Evolutionary conservation across 2,113 vertebrate genomes (phyloP), one percentile per base, ranked within the genome.

Genomic region (Rattus rattus): DNA sequence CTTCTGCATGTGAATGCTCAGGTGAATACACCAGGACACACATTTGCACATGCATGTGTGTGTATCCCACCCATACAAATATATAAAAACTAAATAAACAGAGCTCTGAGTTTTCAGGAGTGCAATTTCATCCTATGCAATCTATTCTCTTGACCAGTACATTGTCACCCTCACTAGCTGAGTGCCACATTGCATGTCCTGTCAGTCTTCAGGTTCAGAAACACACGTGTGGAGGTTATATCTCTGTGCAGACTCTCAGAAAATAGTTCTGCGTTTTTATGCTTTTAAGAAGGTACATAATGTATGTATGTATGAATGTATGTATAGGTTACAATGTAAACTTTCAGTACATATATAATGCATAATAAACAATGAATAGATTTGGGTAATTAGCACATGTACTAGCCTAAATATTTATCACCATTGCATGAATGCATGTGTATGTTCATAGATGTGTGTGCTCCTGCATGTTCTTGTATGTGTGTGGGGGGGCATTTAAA

Each of bases 151-250:
- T 92, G 70, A 30, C 8, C 24, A 67, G 72, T 73, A 22, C 2
- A 49, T 5, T 59, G 0, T 85, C n/a, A 49, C 84, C 75, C 10
- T 88, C 7, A 49, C 52, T 52, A 67, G 36, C 63, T 72, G 75
- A 73, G 20, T 76, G 65, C 28, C 30, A 69, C 67, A 30, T 33
- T 49, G 49, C 85, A 76, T 61, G 33, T 87, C 49, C 54, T 56
- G 0, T 93, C 33, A 92, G 39, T 88, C 72, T 90, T 2, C 43
- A 88, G 20, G 63, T 92, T 76, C 33, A 90, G 63, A 95, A 95
- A 88, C 54, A 39, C 4, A 47, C 8, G 4, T 72, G 36, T 28
- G 47, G 88, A 90, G 33, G 80, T 70, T 63, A 20, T 12, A 75
- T 61, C 77, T 96, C 70, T 83, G 59, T 93, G 47, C 1, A 30